Percentiles rank a stretch among this genome's conserved stretches.
Conservation (phyloP, 2,888 invertebrate species). For the Sepioteuthis lessoniana region DNA sequence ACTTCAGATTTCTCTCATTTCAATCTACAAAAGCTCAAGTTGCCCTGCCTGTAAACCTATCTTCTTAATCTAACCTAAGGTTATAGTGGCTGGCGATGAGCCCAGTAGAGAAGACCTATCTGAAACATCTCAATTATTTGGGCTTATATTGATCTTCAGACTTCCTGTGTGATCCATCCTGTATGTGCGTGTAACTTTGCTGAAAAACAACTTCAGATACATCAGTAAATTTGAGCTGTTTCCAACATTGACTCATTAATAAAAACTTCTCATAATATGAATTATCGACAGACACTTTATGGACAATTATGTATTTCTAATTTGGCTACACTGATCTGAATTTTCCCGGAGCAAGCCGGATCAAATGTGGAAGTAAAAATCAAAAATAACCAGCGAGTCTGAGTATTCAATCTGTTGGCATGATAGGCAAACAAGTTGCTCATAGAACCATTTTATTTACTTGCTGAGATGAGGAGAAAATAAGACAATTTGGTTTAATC, state of each 20-base stretch:
- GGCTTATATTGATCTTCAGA: neutral
- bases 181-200: conserved; percentile 33
- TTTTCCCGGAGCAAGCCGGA: neutral
- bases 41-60: conserved; percentile 6
- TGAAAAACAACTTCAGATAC: neutral
- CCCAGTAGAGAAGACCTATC: neutral
- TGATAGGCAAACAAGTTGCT: neutral
- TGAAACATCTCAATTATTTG: conserved; percentile 20
- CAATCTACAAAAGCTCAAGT: neutral
- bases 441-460: neutral
- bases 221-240: neutral
- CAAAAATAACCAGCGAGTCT: neutral
- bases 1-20: neutral
- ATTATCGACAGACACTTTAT: conserved; percentile 1
- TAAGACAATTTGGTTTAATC: neutral
- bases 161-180: neutral
- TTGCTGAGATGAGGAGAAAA: neutral
- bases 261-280: neutral
- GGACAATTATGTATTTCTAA: neutral
- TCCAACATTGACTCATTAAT: neutral
- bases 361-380: neutral
- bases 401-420: neutral
- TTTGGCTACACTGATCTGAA: neutral
- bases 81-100: neutral
- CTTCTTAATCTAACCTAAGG: conserved; percentile 13